Evolutionary conservation across 1,140 invertebrate genomes (phyloP), one percentile per base, ranked within the genome.

Genomic region (Nasonia vitripennis): DNA sequence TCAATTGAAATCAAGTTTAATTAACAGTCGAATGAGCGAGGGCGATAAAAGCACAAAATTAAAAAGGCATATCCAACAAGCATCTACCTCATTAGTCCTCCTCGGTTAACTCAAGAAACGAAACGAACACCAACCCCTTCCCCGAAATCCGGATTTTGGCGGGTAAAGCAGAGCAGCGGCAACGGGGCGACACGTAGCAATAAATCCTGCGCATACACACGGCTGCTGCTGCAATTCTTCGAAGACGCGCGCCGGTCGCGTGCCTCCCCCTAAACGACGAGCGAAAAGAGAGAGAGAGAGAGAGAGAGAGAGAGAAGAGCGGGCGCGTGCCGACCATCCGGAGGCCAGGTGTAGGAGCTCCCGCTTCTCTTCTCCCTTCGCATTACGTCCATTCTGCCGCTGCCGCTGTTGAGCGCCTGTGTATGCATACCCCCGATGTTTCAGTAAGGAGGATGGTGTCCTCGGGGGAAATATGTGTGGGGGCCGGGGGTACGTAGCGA

Each of bases 291-390:
- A 37, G 34, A 37, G 34, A 37, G 34, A 37, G 34, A 37, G 34
- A 34, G 34, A 37, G 34, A 34, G n/a, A 75, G 45, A 34, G 27
- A 37, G 34, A 71, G 71, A 73, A 51, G 10, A 82, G 20, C 10
- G 67, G 83, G 74, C 51, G 80, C 87, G 78, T 80, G 20, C 74
- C 78, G 48, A 78, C 80, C 78, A 78, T 87, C 78, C 79, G 86
- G 80, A 81, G 85, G 88, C 84, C 80, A 87, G 85, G 85, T 87
- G 84, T 81, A 82, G 68, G 70, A 87, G 83, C 70, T 80, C 67
- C 68, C 86, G 78, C 83, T 80, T 78, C 80, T 75, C 55, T 62
- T 75, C 55, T 62, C 55, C 55, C 55, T n/a, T n/a, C 55, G 55
- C 20, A 62, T 62, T 71, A 70, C 68, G 78, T 62, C 80, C 83